phyloP scores from a whole-genome alignment of 2,797 vertebrate genomes.

The Manis crassicaudata region DNA sequence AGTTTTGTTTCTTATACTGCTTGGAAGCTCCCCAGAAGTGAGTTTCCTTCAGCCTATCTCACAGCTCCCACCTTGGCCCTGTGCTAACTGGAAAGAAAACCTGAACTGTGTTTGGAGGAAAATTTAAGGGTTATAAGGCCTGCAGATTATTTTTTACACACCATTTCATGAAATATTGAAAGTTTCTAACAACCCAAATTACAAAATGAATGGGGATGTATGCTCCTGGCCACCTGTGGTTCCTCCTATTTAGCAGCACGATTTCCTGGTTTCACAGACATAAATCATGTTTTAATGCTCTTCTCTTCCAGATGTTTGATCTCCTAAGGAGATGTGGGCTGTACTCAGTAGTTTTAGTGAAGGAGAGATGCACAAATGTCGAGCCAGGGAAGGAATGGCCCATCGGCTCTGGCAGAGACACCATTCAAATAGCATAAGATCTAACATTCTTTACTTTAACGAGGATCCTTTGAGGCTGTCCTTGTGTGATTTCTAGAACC shows the following conservation, averaged over 20 bases:
- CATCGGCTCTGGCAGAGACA: conserved; percentile 14
- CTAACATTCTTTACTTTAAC: conserved; percentile 39
- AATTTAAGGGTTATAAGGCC: neutral
- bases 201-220: neutral
- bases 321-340: conserved; percentile 29
- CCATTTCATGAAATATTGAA: neutral
- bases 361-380: neutral
- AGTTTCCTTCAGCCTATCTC: neutral
- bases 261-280: conserved; percentile 31
- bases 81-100: neutral
- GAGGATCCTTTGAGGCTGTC: conserved; percentile 32
- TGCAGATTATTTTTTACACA: neutral
- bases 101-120: neutral
- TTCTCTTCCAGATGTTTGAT: conserved; percentile 40
- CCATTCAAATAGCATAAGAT: conserved; percentile 46
- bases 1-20: neutral
- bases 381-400: neutral
- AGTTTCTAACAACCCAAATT: neutral
- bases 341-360: conserved; percentile 50
- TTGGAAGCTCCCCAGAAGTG: neutral
- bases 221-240: neutral
- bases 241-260: neutral
- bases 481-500: conserved; percentile 56
- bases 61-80: neutral
- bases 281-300: conserved; percentile 56